Conservation (phyloP, 1,140 invertebrate species). For the Drosophila seguyi region DNA sequence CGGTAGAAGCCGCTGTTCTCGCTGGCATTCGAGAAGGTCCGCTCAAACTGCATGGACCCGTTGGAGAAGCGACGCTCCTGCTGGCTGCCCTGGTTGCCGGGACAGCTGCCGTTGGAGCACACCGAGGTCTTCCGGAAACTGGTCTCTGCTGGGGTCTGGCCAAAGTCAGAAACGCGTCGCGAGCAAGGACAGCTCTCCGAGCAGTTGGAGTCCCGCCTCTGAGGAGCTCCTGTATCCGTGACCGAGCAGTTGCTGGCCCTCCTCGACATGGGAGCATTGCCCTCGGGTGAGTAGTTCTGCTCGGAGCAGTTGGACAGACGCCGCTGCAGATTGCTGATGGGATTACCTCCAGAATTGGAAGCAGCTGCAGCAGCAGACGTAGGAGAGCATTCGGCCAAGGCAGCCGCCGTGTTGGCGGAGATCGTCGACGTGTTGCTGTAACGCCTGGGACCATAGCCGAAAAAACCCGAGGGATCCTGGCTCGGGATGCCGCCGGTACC, state of each 20-base stretch:
- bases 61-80: slow-evolving; percentile 79
- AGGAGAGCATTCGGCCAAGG: slow-evolving; percentile 43
- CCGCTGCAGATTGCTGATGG: slow-evolving; percentile 58
- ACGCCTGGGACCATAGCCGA: slow-evolving; percentile 70
- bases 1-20: slow-evolving; percentile 75
- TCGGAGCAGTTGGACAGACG: slow-evolving; percentile 81
- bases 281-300: slow-evolving; percentile 57
- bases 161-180: slow-evolving; percentile 73
- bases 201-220: slow-evolving; percentile 80
- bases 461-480: slow-evolving; percentile 60
- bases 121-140: slow-evolving; percentile 75
- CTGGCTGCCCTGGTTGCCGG: slow-evolving; percentile 46
- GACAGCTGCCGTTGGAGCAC: slow-evolving; percentile 77
- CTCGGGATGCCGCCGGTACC: background rate
- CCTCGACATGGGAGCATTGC: slow-evolving; percentile 49
- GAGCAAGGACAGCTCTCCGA: slow-evolving; percentile 82
- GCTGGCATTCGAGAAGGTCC: slow-evolving; percentile 79
- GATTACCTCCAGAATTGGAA: slow-evolving; percentile 28
- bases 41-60: slow-evolving; percentile 81
- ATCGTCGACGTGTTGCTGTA: slow-evolving; percentile 82
- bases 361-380: slow-evolving; percentile 52
- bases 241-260: slow-evolving; percentile 81
- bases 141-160: slow-evolving; percentile 41
- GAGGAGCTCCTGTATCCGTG: slow-evolving; percentile 50
- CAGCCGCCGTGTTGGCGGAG: slow-evolving; percentile 69